phyloP scores from a whole-genome alignment of 2,113 vertebrate species.

The Patagioenas fasciata region DNA sequence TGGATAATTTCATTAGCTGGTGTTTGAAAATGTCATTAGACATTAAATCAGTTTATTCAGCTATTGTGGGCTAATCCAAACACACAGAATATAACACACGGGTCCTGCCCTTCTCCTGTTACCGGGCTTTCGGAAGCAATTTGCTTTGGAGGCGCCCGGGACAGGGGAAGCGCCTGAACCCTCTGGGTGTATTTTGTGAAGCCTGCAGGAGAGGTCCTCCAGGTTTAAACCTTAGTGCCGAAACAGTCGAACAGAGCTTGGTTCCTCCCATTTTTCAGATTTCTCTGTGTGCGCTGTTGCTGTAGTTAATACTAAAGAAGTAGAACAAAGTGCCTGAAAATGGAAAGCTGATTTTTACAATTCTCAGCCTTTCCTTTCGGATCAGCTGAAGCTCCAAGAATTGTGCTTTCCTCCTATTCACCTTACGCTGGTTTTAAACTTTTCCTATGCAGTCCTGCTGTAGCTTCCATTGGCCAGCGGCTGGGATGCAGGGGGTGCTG shows the following conservation, averaged over 20 bases:
- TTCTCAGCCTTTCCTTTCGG: not conserved
- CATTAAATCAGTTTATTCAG: constrained; percentile 52
- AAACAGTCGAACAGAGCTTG: not conserved
- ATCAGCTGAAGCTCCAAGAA: not conserved
- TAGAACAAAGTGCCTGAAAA: not conserved
- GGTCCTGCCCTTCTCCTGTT: constrained; percentile 21
- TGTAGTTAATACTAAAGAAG: not conserved
- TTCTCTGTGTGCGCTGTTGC: not conserved
- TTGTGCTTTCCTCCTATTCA: not conserved
- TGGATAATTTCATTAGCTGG: constrained; percentile 23
- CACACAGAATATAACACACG: not conserved
- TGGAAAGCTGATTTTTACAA: not conserved
- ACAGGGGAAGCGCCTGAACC: not conserved
- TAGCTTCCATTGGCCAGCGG: not conserved
- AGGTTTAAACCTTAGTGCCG: not conserved
- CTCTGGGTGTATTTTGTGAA: not conserved
- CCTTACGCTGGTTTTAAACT: not conserved
- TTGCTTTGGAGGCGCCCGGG: not conserved
- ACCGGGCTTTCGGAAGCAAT: not conserved
- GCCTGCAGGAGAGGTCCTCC: not conserved
- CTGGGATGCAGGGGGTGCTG: not conserved
- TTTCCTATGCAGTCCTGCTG: not conserved
- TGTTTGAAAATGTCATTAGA: constrained; percentile 49
- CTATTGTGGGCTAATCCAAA: constrained; percentile 36
- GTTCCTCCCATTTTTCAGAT: not conserved